Conservation (phyloP, 2,888 invertebrate species). For the Sylvicola cinctus region DNA sequence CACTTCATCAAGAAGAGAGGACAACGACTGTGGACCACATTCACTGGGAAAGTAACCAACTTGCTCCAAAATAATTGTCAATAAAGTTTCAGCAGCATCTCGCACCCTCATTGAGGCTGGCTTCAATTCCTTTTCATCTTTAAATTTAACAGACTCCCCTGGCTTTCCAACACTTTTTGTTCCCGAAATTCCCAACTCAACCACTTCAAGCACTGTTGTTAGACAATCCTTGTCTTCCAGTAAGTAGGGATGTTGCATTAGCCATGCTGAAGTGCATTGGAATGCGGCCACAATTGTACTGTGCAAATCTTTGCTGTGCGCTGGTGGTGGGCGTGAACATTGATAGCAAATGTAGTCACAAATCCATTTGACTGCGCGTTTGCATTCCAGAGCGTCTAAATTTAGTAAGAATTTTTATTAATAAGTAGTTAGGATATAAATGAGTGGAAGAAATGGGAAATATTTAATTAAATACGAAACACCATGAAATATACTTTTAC, state of each 20-base stretch:
- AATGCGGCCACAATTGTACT: slow-evolving; percentile 88
- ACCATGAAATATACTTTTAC: slow-evolving; percentile 14
- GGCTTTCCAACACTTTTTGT: slow-evolving; percentile 74
- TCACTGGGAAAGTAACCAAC: slow-evolving; percentile 70
- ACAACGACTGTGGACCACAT: slow-evolving; percentile 63
- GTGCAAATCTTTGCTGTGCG: slow-evolving; percentile 84
- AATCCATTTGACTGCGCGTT: slow-evolving; percentile 88
- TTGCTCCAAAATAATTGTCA: slow-evolving; percentile 81
- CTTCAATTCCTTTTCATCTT: slow-evolving; percentile 88
- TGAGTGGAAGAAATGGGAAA: slow-evolving; percentile 6
- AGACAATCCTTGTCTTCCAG: slow-evolving; percentile 83
- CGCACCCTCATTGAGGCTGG: slow-evolving; percentile 95
- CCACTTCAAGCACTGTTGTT: slow-evolving; percentile 84
- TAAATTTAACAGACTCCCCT: slow-evolving; percentile 76
- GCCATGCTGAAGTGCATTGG: slow-evolving; percentile 79
- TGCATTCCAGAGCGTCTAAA: slow-evolving; percentile 70
- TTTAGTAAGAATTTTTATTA: slow-evolving; percentile 1
- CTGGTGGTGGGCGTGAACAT: slow-evolving; percentile 83
- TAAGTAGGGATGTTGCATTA: slow-evolving; percentile 74
- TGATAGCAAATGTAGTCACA: slow-evolving; percentile 96
- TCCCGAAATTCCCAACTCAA: slow-evolving; percentile 93
- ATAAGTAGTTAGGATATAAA: slow-evolving; percentile 6
- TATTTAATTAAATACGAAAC: slow-evolving; percentile 2
- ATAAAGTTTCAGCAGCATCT: slow-evolving; percentile 87
- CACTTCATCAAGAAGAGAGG: slow-evolving; percentile 74